These are phyloP conservation scores for Steatocranus sp. DNA, from an alignment of 2,797 vertebrate genomes.

Conservation along the genomic window DNA sequence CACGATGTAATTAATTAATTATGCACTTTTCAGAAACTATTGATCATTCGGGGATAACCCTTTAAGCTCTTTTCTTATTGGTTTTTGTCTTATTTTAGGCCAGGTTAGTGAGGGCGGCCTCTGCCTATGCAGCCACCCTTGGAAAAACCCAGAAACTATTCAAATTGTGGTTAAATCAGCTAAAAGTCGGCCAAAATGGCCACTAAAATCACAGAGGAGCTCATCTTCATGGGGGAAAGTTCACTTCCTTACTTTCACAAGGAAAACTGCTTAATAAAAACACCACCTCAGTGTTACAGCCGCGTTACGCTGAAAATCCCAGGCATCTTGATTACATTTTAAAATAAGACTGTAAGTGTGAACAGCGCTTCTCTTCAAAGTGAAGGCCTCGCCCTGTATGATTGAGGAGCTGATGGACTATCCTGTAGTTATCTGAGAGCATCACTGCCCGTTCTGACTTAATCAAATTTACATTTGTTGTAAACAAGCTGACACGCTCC, in stretches of 20 bases:
- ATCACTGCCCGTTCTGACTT: background rate
- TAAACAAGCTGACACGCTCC: background rate
- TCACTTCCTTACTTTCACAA: background rate
- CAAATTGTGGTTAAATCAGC: background rate
- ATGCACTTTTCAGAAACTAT: background rate
- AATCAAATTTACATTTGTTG: background rate
- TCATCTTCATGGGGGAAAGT: background rate
- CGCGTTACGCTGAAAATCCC: background rate
- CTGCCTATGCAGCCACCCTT: background rate
- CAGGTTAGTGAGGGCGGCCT: background rate
- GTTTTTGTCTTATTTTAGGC: background rate
- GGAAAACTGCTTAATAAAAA: background rate
- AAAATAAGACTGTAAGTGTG: background rate
- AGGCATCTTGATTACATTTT: background rate
- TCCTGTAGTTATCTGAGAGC: background rate
- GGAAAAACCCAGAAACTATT: background rate
- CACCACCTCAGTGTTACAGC: background rate
- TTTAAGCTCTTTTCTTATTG: background rate
- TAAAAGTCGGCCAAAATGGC: background rate
- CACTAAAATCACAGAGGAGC: background rate
- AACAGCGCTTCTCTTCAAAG: background rate
- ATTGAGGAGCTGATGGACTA: background rate
- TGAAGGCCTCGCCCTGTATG: background rate
- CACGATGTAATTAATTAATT: background rate
- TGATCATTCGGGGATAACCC: background rate